phyloP scores from a whole-genome alignment of 1,140 invertebrate species.

The Ostrea denselamellosa region DNA sequence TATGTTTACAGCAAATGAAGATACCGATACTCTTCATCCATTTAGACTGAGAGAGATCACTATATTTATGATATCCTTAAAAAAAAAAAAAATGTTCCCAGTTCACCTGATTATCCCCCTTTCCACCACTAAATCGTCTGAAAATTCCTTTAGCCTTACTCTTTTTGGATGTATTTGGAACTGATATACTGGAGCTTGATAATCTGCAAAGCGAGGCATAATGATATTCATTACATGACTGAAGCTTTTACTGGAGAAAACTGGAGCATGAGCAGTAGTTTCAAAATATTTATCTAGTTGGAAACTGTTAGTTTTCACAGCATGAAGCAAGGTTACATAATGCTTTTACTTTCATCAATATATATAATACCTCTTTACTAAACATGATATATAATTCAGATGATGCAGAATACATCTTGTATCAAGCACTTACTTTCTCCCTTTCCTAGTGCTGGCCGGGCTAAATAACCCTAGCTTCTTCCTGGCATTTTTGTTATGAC shows the following conservation, averaged over 20 bases:
- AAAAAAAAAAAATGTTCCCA: background rate
- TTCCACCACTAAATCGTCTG: slow-evolving; percentile 66
- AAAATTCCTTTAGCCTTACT: slow-evolving; percentile 68
- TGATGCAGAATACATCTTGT: background rate
- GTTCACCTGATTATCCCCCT: slow-evolving; percentile 60
- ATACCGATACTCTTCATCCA: no score
- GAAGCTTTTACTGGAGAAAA: background rate
- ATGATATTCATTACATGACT: background rate
- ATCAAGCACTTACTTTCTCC: slow-evolving; percentile 63
- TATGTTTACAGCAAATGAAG: no score
- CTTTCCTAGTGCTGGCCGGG: slow-evolving; percentile 65
- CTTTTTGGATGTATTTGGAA: slow-evolving; percentile 58
- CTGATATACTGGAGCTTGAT: slow-evolving; percentile 61
- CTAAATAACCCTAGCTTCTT: slow-evolving; percentile 69
- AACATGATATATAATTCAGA: no score
- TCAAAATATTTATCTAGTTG: no score
- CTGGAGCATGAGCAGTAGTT: no score
- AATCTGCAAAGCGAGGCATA: background rate
- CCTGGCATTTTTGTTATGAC: slow-evolving; percentile 53
- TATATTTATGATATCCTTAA: background rate
- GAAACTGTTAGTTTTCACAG: no score
- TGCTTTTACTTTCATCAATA: no score
- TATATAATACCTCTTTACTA: no score
- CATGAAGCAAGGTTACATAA: no score
- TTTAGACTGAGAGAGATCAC: background rate